phyloP scores from a whole-genome alignment of 2,113 vertebrate species.

The Phylloscopus trochiloides region DNA sequence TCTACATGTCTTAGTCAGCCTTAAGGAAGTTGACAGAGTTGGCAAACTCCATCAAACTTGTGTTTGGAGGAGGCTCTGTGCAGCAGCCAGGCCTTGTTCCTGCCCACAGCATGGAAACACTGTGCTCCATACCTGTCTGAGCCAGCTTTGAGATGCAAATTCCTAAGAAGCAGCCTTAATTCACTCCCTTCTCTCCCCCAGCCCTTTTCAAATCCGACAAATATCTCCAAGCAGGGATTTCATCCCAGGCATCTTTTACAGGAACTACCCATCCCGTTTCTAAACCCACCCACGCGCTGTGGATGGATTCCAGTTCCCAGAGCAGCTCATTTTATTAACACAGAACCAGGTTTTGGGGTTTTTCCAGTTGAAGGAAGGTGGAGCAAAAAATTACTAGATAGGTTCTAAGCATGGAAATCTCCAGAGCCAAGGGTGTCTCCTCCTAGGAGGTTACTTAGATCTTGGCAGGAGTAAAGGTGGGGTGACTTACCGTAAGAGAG shows the following conservation, averaged over 20 bases:
- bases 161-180: background rate
- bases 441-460: background rate
- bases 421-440: constrained; percentile 12
- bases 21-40: background rate
- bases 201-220: background rate
- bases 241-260: background rate
- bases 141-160: background rate
- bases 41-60: background rate
- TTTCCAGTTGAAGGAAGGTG: constrained; percentile 47
- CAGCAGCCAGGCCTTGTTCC: background rate
- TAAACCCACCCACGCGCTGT: background rate
- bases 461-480: background rate
- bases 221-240: background rate
- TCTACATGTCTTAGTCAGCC: background rate
- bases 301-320: constrained; percentile 12
- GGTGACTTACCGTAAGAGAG: background rate
- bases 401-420: constrained; percentile 8
- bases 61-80: background rate
- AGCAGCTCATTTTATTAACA: background rate
- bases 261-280: background rate
- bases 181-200: background rate
- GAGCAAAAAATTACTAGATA: constrained; percentile 22
- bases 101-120: background rate
- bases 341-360: constrained; percentile 37
- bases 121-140: background rate